Evolutionary conservation across 1,140 invertebrate genomes (phyloP).

Genomic region (Eueides isabella): DNA sequence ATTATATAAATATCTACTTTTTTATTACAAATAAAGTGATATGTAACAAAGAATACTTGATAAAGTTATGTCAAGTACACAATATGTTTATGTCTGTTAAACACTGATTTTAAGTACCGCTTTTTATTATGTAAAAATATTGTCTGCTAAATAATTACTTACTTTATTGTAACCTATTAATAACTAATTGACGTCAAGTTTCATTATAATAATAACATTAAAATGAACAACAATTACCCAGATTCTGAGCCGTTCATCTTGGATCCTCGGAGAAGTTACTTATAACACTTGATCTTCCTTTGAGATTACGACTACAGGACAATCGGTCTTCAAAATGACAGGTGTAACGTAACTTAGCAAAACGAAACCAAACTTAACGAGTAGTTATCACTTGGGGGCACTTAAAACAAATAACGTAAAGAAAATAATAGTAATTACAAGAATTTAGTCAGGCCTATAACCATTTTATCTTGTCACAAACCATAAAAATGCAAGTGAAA

Average conservation of each 20-base stretch:
- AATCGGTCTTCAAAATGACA: conserved; percentile 50
- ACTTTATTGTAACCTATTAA: neutral
- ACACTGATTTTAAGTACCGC: neutral
- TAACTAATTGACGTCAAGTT: neutral
- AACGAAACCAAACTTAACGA: conserved; percentile 33
- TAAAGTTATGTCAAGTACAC: neutral
- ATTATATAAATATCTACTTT: neutral
- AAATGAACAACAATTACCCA: conserved; percentile 83
- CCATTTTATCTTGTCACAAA: conserved; percentile 79
- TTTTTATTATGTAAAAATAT: neutral
- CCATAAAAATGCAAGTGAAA: conserved; percentile 80
- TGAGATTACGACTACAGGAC: conserved; percentile 26
- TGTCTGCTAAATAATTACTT: neutral
- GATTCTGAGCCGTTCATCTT: conserved; percentile 90
- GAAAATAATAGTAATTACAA: conserved; percentile 66
- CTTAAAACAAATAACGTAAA: conserved; percentile 64
- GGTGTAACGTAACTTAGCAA: conserved; percentile 49
- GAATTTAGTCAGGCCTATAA: conserved; percentile 60
- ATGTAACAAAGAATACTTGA: neutral
- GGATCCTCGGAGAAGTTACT: conserved; percentile 37
- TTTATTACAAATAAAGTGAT: neutral
- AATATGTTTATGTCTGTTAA: neutral
- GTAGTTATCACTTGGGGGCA: conserved; percentile 57
- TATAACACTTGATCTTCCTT: conserved; percentile 49
- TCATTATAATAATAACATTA: neutral